Percentiles rank a stretch among this genome's conserved stretches.
Evolutionary conservation across 2,888 invertebrate species (phyloP).

Genomic region (Pollenia griseotomentosa): DNA sequence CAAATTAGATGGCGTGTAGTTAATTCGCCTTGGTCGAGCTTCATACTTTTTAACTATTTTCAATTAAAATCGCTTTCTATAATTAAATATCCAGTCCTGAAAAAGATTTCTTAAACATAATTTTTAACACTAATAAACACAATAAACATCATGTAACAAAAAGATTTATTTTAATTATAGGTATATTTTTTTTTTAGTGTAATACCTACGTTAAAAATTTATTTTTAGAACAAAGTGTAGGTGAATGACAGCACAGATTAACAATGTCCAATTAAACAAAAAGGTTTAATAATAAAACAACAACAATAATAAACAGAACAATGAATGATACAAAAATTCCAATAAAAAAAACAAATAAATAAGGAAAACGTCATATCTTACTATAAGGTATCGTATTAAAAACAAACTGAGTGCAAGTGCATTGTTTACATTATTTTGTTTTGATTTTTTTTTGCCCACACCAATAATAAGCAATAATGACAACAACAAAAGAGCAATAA

Average conservation of each 20-base stretch:
- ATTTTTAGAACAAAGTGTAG: constrained; percentile 23
- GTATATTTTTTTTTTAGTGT: background rate
- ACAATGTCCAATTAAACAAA: background rate
- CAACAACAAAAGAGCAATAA: constrained; percentile 21
- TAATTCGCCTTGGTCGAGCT: too few relatives aligned
- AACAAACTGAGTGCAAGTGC: constrained; percentile 9
- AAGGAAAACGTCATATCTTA: constrained; percentile 56
- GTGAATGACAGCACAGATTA: background rate
- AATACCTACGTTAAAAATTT: background rate
- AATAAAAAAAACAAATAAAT: constrained; percentile 34
- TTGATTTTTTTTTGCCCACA: constrained; percentile 10
- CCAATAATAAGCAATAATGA: constrained; percentile 6
- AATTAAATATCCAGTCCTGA: too few relatives aligned
- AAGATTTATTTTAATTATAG: background rate
- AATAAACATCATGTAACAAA: background rate
- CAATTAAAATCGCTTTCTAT: too few relatives aligned
- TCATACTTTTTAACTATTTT: too few relatives aligned
- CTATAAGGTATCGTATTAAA: constrained; percentile 26
- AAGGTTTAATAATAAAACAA: background rate
- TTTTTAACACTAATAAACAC: too few relatives aligned
- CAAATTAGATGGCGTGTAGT: too few relatives aligned
- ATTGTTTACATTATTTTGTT: constrained; percentile 39
- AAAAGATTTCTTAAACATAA: too few relatives aligned
- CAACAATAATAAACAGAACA: constrained; percentile 28
- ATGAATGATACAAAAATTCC: constrained; percentile 11